These are phyloP conservation scores for Pelecanoides urinatrix DNA, from an alignment of 2,113 vertebrate species.

Conservation along the genomic window DNA sequence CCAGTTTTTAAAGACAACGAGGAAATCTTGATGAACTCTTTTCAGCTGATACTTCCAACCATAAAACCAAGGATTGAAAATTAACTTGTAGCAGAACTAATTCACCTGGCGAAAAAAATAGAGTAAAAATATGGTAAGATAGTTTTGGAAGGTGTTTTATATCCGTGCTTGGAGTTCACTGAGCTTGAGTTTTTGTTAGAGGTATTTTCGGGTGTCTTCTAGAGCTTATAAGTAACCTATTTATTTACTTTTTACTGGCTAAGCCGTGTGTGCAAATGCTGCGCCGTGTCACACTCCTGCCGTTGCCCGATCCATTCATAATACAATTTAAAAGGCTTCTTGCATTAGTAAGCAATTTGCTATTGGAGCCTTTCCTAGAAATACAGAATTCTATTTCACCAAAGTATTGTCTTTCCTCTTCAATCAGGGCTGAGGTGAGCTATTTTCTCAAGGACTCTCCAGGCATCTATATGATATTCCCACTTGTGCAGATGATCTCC, in stretches of 20 bases:
- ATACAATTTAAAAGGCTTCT: constrained; percentile 32
- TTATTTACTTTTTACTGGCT: constrained; percentile 24
- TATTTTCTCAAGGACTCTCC: constrained; percentile 48
- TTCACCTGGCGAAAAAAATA: not conserved
- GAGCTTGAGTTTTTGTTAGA: not conserved
- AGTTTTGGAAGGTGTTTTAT: not conserved
- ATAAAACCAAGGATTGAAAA: not conserved
- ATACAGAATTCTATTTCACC: constrained; percentile 44
- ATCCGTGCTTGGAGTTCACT: not conserved
- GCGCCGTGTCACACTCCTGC: not conserved
- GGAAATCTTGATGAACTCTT: not conserved
- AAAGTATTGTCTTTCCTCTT: constrained; percentile 54
- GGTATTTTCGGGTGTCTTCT: not conserved
- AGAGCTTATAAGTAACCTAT: constrained; percentile 18
- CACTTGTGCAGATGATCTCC: constrained; percentile 17
- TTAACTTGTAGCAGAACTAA: not conserved
- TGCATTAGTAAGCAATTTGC: constrained; percentile 32
- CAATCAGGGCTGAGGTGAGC: not conserved
- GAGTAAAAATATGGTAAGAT: too few species aligned
- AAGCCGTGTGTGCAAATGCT: not conserved
- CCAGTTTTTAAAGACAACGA: not conserved
- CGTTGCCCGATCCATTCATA: not conserved
- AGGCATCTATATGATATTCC: constrained; percentile 44
- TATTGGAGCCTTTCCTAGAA: constrained; percentile 60
- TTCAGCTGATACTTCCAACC: not conserved